Base-by-base conservation (phyloP, 1,140 invertebrate species). In the Dreissena rostriformis region DNA sequence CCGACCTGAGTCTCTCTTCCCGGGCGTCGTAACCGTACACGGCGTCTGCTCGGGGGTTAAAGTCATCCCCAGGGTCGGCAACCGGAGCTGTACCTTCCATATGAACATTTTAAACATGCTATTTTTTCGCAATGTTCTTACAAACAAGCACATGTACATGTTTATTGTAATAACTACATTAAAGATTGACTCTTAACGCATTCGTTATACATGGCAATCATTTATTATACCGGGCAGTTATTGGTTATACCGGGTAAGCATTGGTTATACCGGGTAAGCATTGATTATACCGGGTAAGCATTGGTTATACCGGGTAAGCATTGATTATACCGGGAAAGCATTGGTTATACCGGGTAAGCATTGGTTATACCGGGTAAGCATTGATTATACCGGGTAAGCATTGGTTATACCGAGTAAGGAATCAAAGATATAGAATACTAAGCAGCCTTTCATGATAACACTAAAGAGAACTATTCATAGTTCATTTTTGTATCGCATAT, bases 21-120 rank as follows among this genome's bases (percentile, higher is more conserved):
- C 22, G 17, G 57, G 57, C 57, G 57, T 61, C 22, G 22, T 61
- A 61, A 19, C 22, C 57, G 57, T 61, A 61, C 2, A 19, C 57
- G 22, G 17, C 17, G 22, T 61, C 57, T n/a, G 80, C 80, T 53
- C 80, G 29, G 17, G 80, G 80, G 57, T 82, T 82, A 29, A 82
- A 82, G 19, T 82, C 80, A 24, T 82, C 80, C 15, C 29, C 71
- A 19, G 57, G 57, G 17, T 61, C 17, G 17, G 17, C 2, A 2
- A 12, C 4, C 4, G 67, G 67, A 17, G 6, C 19, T 22, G 67
- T 68, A 26, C 24, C 67, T 68, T 26, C 24, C 2, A 26, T 63
- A 63, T 2, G 2, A 26, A 2, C 2, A 26, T 11, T n/a, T 7
- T 22, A 63, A 63, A 63, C 4, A 26, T 22, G 11, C 24, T 26